These are phyloP conservation scores for Drosophila rhopaloa DNA, from an alignment of 1,140 invertebrate genomes.

Conservation along the genomic window DNA sequence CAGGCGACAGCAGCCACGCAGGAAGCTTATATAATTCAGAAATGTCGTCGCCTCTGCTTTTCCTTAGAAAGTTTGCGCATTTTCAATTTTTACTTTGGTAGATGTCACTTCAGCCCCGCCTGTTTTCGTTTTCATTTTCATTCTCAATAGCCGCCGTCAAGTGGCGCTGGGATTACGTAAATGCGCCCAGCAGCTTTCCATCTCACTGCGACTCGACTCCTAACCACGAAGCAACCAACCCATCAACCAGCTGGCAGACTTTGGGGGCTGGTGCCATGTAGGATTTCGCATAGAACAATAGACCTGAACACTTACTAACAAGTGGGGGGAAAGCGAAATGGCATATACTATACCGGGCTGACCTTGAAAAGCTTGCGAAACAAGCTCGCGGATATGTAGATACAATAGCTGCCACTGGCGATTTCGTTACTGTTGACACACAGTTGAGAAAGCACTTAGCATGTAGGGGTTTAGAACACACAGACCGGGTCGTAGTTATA, in stretches of 20 bases:
- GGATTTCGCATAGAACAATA: conserved; percentile 54
- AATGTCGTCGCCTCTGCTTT: conserved; percentile 24
- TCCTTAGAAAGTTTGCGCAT: conserved; percentile 20
- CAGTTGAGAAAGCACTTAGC: conserved; percentile 46
- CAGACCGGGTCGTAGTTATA: conserved; percentile 5
- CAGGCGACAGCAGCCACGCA: conserved; percentile 3
- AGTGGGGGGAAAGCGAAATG: conserved; percentile 48
- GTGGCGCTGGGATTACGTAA: conserved; percentile 73
- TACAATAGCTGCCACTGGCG: conserved; percentile 33
- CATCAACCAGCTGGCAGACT: conserved; percentile 17
- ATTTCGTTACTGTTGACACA: conserved; percentile 52
- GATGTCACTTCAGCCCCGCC: conserved; percentile 26
- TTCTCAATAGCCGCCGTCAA: conserved; percentile 66
- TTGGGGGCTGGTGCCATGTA: conserved; percentile 44
- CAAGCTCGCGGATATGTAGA: conserved; percentile 43
- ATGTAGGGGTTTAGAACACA: conserved; percentile 19
- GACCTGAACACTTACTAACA: conserved; percentile 26
- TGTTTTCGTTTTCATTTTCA: conserved; percentile 33
- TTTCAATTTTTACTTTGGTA: conserved; percentile 49
- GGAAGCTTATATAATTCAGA: conserved; percentile 42
- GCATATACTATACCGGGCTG: conserved; percentile 41
- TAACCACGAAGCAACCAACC: conserved; percentile 17
- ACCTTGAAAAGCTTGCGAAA: conserved; percentile 60
- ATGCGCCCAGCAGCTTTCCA: conserved; percentile 53
- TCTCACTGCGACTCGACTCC: conserved; percentile 21